Base-by-base conservation (phyloP, 1,140 invertebrate genomes). In the Drosophila dunni region DNA sequence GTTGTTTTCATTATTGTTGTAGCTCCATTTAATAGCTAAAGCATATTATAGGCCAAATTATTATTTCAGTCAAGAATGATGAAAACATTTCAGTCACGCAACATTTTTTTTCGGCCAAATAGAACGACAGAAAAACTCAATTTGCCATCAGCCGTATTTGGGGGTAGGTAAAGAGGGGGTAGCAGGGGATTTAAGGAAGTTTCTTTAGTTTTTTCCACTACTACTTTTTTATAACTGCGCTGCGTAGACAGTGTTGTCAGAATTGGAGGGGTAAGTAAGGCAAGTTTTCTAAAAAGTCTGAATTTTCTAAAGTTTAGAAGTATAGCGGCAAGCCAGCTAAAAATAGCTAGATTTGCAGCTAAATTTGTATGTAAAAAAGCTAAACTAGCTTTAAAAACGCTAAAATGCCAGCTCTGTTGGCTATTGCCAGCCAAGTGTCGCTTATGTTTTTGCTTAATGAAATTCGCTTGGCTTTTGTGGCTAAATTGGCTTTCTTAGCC, bases 81-180 rank as follows among this genome's bases (percentile, higher is more conserved):
- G 51, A 67, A 77, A 77, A 77, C 75, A 77, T 77, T 77, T 77
- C 61, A 77, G 75, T 77, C 75, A 77, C 75, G 75, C 75, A 73
- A 76, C 57, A 73, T 67, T 67, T 66, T 71, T 46, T 46, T 46
- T 5, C 24, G 44, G 42, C 62, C 10, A 53, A n/a, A 46, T 20
- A 67, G 36, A 20, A 36, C 57, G 57, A 29, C 54, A 75, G 66
- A 75, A 75, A 75, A 75, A 76, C 74, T 72, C 42, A 76, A 76
- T 72, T 72, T 73, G 46, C 61, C 33, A n/a, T 24, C 42, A 50
- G 45, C 61, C 11, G 44, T 6, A 8, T 36, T 40, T 44, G 56
- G 9, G 7, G 13, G 10, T 15, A 40, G 17, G 15, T 11, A 24
- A 3, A n/a, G 20, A 1, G 15, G 34, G 65, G 5, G 48, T 48